Evolutionary conservation across 30 jellyfish, hydroid and myxozoan genomes (phyloP), one percentile per base, ranked within the genome.

Genomic region (Catostylus mosaicus): DNA sequence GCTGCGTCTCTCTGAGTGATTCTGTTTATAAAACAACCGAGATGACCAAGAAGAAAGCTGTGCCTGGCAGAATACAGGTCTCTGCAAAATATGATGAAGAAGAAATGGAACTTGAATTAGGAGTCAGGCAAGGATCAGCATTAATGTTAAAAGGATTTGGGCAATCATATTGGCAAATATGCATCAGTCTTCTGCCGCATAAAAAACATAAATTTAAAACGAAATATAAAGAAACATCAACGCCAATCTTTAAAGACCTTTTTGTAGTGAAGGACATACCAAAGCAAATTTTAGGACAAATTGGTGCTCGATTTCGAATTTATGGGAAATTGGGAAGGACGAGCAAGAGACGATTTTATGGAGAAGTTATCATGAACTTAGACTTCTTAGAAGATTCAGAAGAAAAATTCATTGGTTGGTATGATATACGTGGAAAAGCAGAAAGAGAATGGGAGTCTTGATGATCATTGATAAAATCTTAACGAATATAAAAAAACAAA

Each of bases 241-340:
- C 99, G 10, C 99, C 99, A n/a, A 73, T 94, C 6, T 94, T 94
- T 70, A 94, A 88, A 30, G 96, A 94, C 46, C 64, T 57, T n/a
- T 94, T 80, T 68, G 91, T 73, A 40, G 85, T 88, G n/a, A 87
- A 88, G 48, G 88, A 94, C 26, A 89, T 94, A 30, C 92, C 99
- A 19, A 67, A 45, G 35, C 96, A 88, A 26, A 89, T 96, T 14
- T 36, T 94, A 36, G 40, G 52, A 8, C 99, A 94, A 46, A 27
- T 94, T 1, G 90, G 97, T 0, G 77, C 88, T 51, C 88, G 99
- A 7, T 88, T 79, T 52, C 82, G 99, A 27, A 87, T 88, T 12
- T 94, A 88, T 74, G 99, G 99, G 3, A 90, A 89, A 35, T 34
- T 83, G 6, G 99, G 99, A 19, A 89, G 82, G 22, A 66, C 97